Evolutionary conservation across 1,140 invertebrate genomes (phyloP).

Genomic region (Magallana gigas): DNA sequence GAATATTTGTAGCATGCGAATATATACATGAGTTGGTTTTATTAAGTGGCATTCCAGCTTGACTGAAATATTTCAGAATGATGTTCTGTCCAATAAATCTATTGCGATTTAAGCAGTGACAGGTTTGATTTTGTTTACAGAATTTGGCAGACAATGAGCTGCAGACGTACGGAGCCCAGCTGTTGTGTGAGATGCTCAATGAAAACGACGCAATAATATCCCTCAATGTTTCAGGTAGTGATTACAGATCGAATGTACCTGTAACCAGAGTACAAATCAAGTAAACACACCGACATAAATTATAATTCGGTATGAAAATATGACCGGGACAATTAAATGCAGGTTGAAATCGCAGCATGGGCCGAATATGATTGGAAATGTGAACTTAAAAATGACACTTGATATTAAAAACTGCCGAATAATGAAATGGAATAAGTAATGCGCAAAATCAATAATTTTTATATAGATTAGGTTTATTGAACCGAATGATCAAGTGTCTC

Average conservation of each 20-base stretch:
- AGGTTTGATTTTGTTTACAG: conserved; percentile 36
- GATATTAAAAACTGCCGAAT: neutral
- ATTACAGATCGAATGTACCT: neutral
- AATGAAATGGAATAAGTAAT: neutral
- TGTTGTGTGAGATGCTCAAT: conserved; percentile 41
- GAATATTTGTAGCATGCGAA: too few species aligned
- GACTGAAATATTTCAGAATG: too few species aligned
- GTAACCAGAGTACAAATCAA: too few species aligned
- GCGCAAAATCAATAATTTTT: neutral
- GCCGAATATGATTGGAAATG: too few species aligned
- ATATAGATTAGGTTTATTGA: neutral
- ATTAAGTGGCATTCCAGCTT: too few species aligned
- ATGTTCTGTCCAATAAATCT: too few species aligned
- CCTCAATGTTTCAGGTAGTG: conserved; percentile 47
- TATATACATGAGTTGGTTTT: too few species aligned
- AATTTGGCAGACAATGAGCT: conserved; percentile 54
- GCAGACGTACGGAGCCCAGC: conserved; percentile 49
- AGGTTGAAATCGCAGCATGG: too few species aligned
- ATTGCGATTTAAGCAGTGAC: neutral
- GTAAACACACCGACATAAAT: too few species aligned
- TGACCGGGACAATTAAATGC: too few species aligned
- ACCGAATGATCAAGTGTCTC: neutral
- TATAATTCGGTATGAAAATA: too few species aligned
- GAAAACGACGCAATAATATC: conserved; percentile 45
- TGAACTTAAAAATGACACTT: neutral